A percentile compares a stretch with the other conserved stretches of the same genome.
Evolutionary conservation across 2,888 invertebrate genomes (phyloP).

Genomic region (Andrena chrysosceles): DNA sequence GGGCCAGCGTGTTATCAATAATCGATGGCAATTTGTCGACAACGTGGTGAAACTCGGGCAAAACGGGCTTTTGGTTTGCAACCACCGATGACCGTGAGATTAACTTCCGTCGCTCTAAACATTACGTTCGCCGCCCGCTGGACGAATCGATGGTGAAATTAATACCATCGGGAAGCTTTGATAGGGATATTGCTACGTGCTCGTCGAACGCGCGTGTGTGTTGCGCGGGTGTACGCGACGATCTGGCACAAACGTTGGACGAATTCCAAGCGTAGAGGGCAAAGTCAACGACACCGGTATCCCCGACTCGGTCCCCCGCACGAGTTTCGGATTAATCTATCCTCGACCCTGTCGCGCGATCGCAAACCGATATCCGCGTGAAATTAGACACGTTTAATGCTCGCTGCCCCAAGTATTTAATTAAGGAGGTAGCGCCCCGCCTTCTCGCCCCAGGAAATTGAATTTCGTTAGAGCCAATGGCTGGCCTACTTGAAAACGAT

Average conservation of each 20-base stretch:
- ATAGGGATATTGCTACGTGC: conserved; percentile 49
- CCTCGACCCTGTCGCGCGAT: conserved; percentile 2
- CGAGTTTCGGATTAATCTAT: conserved; percentile 51
- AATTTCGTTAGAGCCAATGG: background rate
- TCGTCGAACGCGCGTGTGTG: background rate
- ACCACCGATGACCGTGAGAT: conserved; percentile 45
- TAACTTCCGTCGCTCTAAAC: conserved; percentile 59
- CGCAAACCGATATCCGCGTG: conserved; percentile 20
- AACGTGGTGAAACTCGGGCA: conserved; percentile 4
- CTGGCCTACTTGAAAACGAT: background rate
- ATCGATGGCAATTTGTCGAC: conserved; percentile 19
- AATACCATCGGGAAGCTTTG: conserved; percentile 56
- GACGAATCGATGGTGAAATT: conserved; percentile 59
- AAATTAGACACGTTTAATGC: conserved; percentile 11
- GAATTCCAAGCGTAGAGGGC: conserved; percentile 37
- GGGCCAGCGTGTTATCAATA: conserved; percentile 16
- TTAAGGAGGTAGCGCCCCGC: background rate
- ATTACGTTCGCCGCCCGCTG: conserved; percentile 31
- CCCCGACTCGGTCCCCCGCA: conserved; percentile 31
- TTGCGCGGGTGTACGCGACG: background rate
- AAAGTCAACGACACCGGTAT: conserved; percentile 37
- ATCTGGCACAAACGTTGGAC: conserved; percentile 38
- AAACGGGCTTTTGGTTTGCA: conserved; percentile 16
- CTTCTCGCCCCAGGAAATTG: background rate
- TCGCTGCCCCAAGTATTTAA: background rate